Conservation (phyloP, 2,888 invertebrate species). For the Cephus sareptanus region DNA sequence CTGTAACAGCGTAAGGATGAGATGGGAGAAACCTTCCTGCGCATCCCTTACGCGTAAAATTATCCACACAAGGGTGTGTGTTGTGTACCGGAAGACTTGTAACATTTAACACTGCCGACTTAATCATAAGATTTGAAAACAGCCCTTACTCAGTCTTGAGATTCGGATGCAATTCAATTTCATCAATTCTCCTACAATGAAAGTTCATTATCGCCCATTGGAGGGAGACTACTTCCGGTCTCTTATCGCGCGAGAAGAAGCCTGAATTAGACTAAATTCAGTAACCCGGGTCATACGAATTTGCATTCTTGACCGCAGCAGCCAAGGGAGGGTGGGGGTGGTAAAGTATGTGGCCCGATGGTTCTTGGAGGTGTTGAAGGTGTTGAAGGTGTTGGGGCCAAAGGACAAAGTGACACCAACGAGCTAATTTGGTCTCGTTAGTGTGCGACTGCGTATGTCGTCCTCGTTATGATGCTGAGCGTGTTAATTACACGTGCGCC, state of each 20-base stretch:
- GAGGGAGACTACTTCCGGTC: neutral
- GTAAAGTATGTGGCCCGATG: neutral
- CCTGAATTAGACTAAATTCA: neutral
- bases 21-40: neutral
- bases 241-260: neutral
- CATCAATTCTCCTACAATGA: no score
- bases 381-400: neutral
- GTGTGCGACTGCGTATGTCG: conserved; percentile 34
- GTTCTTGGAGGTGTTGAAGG: neutral
- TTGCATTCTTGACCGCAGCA: conserved; percentile 56
- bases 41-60: neutral
- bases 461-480: conserved; percentile 47
- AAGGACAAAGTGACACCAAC: conserved; percentile 45
- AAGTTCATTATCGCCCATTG: neutral
- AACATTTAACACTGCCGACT: neutral
- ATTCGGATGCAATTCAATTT: no score
- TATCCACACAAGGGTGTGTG: neutral
- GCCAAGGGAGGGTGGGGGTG: neutral
- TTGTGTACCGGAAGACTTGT: neutral
- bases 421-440: conserved; percentile 59
- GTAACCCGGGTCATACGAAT: conserved; percentile 30
- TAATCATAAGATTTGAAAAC: neutral
- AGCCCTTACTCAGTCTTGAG: no score
- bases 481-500: conserved; percentile 56
- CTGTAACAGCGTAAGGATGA: neutral